phyloP scores from a whole-genome alignment of 2,113 vertebrate genomes.

The Hippocampus guttulatus region DNA sequence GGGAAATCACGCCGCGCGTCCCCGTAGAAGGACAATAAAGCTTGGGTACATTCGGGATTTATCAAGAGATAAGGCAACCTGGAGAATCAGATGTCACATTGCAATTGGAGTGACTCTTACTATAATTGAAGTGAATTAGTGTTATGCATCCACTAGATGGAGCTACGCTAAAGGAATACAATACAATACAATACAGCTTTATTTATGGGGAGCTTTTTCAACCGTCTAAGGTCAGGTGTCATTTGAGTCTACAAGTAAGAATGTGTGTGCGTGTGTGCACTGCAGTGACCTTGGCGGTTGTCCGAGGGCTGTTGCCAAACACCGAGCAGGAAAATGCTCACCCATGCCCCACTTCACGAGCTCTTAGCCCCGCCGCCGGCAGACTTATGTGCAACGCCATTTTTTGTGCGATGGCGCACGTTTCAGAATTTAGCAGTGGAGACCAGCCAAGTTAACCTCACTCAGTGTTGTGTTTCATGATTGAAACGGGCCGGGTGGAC shows the following conservation, averaged over 20 bases:
- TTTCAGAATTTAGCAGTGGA: not conserved
- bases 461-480: not conserved
- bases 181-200: too few relatives aligned
- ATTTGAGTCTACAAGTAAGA: not conserved
- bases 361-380: not conserved
- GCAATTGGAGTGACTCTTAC: not conserved
- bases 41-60: too few relatives aligned
- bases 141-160: too few relatives aligned
- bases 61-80: not conserved
- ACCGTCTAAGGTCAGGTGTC: too few relatives aligned
- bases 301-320: constrained; percentile 54
- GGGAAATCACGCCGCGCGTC: not conserved
- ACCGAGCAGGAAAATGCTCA: constrained; percentile 64
- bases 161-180: too few relatives aligned
- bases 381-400: constrained; percentile 10
- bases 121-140: not conserved
- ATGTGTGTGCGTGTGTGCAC: not conserved
- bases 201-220: too few relatives aligned
- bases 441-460: not conserved
- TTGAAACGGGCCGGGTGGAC: not conserved
- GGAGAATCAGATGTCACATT: not conserved
- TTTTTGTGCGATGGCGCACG: not conserved
- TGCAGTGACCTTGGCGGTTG: constrained; percentile 41
- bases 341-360: constrained; percentile 65
- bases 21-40: too few relatives aligned